Base-by-base conservation (phyloP, 2,113 vertebrate species). In the Electrona antarctica region DNA sequence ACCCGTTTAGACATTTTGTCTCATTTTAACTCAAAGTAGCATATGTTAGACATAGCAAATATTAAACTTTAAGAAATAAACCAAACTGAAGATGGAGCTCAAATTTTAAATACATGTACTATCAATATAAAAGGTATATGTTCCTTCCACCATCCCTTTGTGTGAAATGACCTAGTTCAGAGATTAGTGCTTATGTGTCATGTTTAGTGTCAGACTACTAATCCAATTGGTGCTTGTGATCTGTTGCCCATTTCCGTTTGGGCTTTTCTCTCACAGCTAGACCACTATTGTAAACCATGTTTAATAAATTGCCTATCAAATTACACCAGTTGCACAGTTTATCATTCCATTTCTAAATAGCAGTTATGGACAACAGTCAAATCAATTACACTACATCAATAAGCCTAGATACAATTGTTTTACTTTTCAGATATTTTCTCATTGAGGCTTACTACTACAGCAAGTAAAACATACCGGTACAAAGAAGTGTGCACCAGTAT, bases 151-250 rank as follows among this genome's bases (percentile, higher is more conserved):
- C 6, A 28, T 7, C 0, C 4, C 60, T 10, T 14, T 28, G 10
- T 21, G 21, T 11, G 3, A 46, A 5, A 1, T 54, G 46, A 60
- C 6, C 12, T 41, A 55, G 29, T 57, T 77, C 45, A 80, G 69
- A 61, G 21, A 64, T 65, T 14, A 41, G 28, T 61, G 15, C 29
- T 49, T 48, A 29, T 45, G 15, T 11, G 48, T 54, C 33, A 47
- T 59, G 15, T 56, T 59, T 52, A 21, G 21, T 21, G 21, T 64
- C 14, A 7, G 9, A 72, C 47, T 56, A 58, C 46, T 73, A 74
- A 71, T 81, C 65, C 78, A 78, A 21, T 21, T 21, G 21, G 21
- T 21, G 21, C 10, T 67, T 78, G 59, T 66, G 29, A 46, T 74
- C 49, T 79, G 29, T 47, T 73, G 14, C 10, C 64, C 58, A 28